Evolutionary conservation across 2,797 vertebrate species (phyloP), one percentile per base, ranked within the genome.

Genomic region (Crocodylus rhombifer): DNA sequence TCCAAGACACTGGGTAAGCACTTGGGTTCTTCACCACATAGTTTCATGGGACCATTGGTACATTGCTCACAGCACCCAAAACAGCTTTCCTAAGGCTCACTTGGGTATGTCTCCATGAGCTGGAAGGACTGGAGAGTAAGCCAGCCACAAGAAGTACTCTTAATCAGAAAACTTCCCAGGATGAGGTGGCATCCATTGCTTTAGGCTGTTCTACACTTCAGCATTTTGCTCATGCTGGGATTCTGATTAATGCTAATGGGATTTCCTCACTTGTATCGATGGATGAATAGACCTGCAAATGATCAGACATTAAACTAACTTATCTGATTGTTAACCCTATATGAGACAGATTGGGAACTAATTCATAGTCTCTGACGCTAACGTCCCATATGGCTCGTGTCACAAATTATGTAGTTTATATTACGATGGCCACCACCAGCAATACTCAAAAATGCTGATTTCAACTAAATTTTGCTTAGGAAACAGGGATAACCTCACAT

Each of bases 341-440:
- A 51, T 42, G 63, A 85, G 80, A 81, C 2, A 1, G 2, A 6
- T 15, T 17, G 13, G 5, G 26, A 26, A 88, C 51, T 55, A 92
- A 42, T 55, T 76, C 80, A 77, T 51, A 93, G n/a, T 55, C 28
- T 87, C 60, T 67, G 0, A 0, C 65, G 79, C 62, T 0, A 0
- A 61, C 87, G 5, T 76, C 94, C 57, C 14, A 69, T n/a, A 55
- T 0, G 1, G 76, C 61, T 90, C 62, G 5, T 6, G 30, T 58
- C 0, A 0, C 77, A 90, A 94, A 89, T 2, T 1, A 14, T 79
- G 58, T 3, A 86, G 56, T 64, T 78, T 90, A 90, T 90, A 73
- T 71, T 79, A 30, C 81, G 30, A 13, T 60, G 88, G 84, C 33
- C 25, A 18, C 87, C 73, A 74, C 2, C 61, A 87, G 73, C 76